Percentiles rank a stretch among this genome's conserved stretches.
Conservation (phyloP, 1,140 invertebrate genomes). For the Tribolium madens region DNA sequence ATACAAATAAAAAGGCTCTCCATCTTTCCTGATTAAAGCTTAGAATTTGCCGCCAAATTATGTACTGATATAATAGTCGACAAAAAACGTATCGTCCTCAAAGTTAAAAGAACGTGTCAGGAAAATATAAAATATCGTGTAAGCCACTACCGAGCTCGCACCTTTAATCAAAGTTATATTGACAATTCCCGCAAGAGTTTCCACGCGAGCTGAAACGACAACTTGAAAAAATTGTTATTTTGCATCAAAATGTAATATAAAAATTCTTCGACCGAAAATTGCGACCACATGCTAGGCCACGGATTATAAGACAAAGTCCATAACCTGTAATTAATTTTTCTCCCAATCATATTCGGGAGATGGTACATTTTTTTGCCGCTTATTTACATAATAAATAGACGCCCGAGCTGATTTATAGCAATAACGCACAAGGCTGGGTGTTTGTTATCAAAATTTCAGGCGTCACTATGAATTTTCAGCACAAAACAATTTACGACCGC, state of each 20-base stretch:
- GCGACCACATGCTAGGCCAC: not conserved
- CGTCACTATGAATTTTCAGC: slow-evolving; percentile 13
- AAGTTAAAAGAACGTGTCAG: slow-evolving; percentile 5
- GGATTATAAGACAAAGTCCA: not conserved
- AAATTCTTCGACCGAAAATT: not conserved
- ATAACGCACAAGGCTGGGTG: not conserved
- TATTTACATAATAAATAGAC: slow-evolving; percentile 22
- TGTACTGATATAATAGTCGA: slow-evolving; percentile 17
- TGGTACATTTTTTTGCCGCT: not conserved
- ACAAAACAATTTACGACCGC: slow-evolving; percentile 7
- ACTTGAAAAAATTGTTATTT: too few relatives aligned
- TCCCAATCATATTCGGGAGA: not conserved
- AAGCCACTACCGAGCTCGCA: not conserved
- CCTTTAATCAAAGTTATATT: slow-evolving; percentile 21
- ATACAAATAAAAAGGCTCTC: not conserved
- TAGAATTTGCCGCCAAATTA: slow-evolving; percentile 16
- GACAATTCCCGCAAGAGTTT: not conserved
- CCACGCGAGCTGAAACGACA: not conserved
- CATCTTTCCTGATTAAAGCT: slow-evolving; percentile 20
- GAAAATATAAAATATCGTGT: slow-evolving; percentile 36
- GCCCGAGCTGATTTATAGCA: slow-evolving; percentile 3
- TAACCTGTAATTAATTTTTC: too few relatives aligned
- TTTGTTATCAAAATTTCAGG: slow-evolving; percentile 14
- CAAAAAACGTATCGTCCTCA: not conserved
- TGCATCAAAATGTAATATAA: too few relatives aligned